These are phyloP conservation scores for Nemurella pictetii DNA, from an alignment of 2,888 invertebrate genomes.

Conservation along the genomic window DNA sequence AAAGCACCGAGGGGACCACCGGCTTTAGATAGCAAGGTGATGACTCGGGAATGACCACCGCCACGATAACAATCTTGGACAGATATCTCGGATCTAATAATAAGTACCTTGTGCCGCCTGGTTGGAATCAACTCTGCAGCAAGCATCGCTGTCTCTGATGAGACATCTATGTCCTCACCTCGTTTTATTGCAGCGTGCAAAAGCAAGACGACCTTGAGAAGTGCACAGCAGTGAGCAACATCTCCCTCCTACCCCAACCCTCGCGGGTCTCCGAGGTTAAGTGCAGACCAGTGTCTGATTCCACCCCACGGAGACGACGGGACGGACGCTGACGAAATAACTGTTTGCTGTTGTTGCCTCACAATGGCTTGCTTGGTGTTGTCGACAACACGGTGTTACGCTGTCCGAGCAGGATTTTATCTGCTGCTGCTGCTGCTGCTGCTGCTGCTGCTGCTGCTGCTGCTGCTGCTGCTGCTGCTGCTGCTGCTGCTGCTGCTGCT, in stretches of 20 bases:
- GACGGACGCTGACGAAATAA: not conserved
- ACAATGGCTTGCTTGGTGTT: not conserved
- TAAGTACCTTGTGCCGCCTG: too few relatives aligned
- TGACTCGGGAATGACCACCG: too few relatives aligned
- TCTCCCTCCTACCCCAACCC: not conserved
- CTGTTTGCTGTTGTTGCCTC: not conserved
- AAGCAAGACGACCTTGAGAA: not conserved
- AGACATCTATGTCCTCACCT: not conserved
- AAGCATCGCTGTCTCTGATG: too few relatives aligned
- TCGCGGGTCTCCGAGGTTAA: not conserved
- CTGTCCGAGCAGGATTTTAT: too few relatives aligned
- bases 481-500: slow-evolving; percentile 44
- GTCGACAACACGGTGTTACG: not conserved
- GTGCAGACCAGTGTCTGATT: not conserved
- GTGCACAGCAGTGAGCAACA: not conserved
- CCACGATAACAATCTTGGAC: too few relatives aligned
- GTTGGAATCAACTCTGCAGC: too few relatives aligned
- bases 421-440: slow-evolving; percentile 2
- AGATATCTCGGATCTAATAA: too few relatives aligned
- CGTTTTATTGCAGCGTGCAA: not conserved
- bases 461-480: not conserved
- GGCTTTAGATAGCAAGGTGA: too few relatives aligned
- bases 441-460: slow-evolving; percentile 37
- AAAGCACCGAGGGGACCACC: too few relatives aligned
- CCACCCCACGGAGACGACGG: not conserved